Base-by-base conservation (phyloP, 2,888 invertebrate species). In the Drosophila borealis region DNA sequence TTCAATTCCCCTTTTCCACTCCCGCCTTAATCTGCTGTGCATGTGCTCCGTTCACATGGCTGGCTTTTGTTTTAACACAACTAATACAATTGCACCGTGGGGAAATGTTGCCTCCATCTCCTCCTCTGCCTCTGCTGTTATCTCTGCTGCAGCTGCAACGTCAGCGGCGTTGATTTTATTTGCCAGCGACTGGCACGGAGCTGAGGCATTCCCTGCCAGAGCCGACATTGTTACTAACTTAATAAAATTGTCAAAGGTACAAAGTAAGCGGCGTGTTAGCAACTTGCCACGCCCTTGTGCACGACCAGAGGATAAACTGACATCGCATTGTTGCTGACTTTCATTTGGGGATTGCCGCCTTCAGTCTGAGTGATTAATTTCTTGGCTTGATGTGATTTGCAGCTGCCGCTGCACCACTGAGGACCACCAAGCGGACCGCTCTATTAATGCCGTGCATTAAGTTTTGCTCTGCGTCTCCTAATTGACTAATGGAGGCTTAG, bases 1-100 rank as follows among this genome's bases (percentile, higher is more conserved):
- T 53, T 63, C 63, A 67, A 45, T 64, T 8, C 19, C 34, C 21
- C 10, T 2, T 19, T n/a, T n/a, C 39, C 39, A 0, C 11, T 17
- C 3, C 19, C 21, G 9, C 29, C 65, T 59, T 62, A 65, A 69
- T 71, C 63, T 63, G 62, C 53, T 56, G 60, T 56, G 55, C 68
- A 70, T 65, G 50, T 64, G 80, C 79, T 67, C 66, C 37, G 41
- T 51, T 69, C 87, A 84, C 81, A 75, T 82, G 81, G 81, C 78
- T 86, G 87, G 75, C 84, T 83, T 86, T 88, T 85, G 85, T 78
- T 85, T 82, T 88, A 88, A 82, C 88, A 88, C 86, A 85, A 87
- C 84, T 83, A 85, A 78, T 85, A 80, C 84, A 85, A 88, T 85
- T 88, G 84, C 83, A 88, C 88, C 84, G 65, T 76, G 76, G 84